phyloP scores from a whole-genome alignment of 1,140 invertebrate species.

The Drosophila tropicalis region DNA sequence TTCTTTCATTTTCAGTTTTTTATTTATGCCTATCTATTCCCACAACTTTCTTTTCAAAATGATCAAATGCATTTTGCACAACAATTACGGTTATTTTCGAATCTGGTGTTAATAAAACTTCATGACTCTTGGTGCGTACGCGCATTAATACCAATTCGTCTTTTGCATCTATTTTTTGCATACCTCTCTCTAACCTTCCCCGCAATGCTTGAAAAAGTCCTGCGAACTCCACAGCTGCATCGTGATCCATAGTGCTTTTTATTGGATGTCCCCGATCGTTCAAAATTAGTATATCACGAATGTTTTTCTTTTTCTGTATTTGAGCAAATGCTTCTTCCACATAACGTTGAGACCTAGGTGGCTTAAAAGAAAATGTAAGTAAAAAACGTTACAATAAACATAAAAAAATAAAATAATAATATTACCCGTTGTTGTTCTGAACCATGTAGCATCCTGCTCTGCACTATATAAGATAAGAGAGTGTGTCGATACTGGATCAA shows the following conservation, averaged over 20 bases:
- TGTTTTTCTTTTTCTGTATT: conserved; percentile 62
- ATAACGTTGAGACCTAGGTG: conserved; percentile 59
- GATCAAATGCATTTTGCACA: conserved; percentile 68
- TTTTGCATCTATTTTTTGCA: conserved; percentile 66
- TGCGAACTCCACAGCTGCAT: conserved; percentile 55
- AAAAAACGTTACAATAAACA: background rate
- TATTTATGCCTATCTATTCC: background rate
- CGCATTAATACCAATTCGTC: conserved; percentile 71
- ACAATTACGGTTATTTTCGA: conserved; percentile 76
- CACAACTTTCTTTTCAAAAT: conserved; percentile 23
- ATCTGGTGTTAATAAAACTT: conserved; percentile 70
- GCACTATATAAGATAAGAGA: background rate
- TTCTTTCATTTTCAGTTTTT: background rate
- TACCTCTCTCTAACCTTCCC: conserved; percentile 60
- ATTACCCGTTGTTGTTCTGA: conserved; percentile 46
- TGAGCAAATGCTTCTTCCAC: conserved; percentile 65
- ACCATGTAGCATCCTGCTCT: conserved; percentile 1
- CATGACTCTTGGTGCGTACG: conserved; percentile 67
- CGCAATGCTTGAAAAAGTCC: conserved; percentile 66
- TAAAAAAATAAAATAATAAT: background rate
- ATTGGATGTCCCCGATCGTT: conserved; percentile 73
- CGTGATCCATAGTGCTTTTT: conserved; percentile 63
- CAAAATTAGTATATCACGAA: conserved; percentile 67
- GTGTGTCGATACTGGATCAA: background rate
- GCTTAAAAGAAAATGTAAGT: conserved; percentile 13